Conservation (phyloP, 2,888 invertebrate genomes). For the Ferdinandea cuprea region DNA sequence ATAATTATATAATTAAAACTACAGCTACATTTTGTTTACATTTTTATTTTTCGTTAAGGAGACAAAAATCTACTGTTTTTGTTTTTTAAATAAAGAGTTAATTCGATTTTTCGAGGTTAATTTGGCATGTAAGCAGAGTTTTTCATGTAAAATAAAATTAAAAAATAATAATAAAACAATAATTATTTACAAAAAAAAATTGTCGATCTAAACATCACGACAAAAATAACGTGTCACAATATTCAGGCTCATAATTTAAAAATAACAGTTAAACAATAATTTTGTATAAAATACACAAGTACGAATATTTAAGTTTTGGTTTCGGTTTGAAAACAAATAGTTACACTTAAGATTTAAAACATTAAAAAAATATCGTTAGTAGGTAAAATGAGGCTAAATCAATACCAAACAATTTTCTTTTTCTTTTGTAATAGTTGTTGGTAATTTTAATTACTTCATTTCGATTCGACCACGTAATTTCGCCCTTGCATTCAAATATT, state of each 20-base stretch:
- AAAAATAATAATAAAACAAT: constrained; percentile 15
- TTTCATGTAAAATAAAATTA: constrained; percentile 22
- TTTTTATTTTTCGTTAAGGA: constrained; percentile 1
- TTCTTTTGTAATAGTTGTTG: background rate
- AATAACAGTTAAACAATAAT: constrained; percentile 28
- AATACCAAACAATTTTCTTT: background rate
- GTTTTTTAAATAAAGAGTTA: constrained; percentile 11
- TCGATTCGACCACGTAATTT: constrained; percentile 84
- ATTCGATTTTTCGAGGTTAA: constrained; percentile 57
- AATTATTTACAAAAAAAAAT: constrained; percentile 52
- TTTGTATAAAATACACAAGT: constrained; percentile 43
- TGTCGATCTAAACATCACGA: constrained; percentile 22
- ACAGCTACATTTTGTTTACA: background rate
- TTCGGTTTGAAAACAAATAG: constrained; percentile 35
- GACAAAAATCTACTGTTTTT: background rate
- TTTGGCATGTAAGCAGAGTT: constrained; percentile 63
- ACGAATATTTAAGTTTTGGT: constrained; percentile 32
- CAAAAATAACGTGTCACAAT: constrained; percentile 59
- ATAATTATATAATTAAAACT: background rate
- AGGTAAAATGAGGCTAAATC: constrained; percentile 48
- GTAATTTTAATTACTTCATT: constrained; percentile 77
- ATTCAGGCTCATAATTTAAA: constrained; percentile 30
- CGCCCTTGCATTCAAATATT: constrained; percentile 87
- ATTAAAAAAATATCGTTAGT: constrained; percentile 48
- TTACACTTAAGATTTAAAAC: constrained; percentile 18